Evolutionary conservation across 2,888 invertebrate species (phyloP).

Genomic region (Parascotia fuliginaria): DNA sequence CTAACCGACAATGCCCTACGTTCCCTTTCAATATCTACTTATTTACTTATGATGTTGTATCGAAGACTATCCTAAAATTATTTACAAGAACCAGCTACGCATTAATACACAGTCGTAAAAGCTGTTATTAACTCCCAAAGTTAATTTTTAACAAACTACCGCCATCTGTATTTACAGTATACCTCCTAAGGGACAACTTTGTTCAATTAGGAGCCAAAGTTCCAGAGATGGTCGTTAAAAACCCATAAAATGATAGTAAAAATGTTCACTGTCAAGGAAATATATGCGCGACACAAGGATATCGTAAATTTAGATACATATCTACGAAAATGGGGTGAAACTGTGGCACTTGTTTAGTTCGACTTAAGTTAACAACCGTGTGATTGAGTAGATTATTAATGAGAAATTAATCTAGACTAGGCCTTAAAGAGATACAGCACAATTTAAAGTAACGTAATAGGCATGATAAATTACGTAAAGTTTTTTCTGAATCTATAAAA

Average conservation of each 20-base stretch:
- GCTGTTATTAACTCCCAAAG: slow-evolving; percentile 32
- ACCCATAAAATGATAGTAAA: slow-evolving; percentile 34
- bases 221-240: slow-evolving; percentile 43
- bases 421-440: no score
- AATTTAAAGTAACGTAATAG: no score
- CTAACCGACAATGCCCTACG: no score
- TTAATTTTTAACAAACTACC: slow-evolving; percentile 40
- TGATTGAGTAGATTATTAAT: no score
- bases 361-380: no score
- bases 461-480: no score
- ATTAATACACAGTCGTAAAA: slow-evolving; percentile 33
- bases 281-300: not conserved
- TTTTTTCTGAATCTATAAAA: no score
- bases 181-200: slow-evolving; percentile 23
- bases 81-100: not conserved
- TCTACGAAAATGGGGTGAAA: not conserved
- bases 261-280: slow-evolving; percentile 8
- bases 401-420: no score
- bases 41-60: no score
- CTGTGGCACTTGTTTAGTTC: not conserved
- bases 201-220: slow-evolving; percentile 27
- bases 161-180: slow-evolving; percentile 35
- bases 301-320: slow-evolving; percentile 9
- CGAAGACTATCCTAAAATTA: slow-evolving; percentile 4
- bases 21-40: no score